Base-by-base conservation (phyloP, 2,797 vertebrate species). In the Chloroceryle amazona region DNA sequence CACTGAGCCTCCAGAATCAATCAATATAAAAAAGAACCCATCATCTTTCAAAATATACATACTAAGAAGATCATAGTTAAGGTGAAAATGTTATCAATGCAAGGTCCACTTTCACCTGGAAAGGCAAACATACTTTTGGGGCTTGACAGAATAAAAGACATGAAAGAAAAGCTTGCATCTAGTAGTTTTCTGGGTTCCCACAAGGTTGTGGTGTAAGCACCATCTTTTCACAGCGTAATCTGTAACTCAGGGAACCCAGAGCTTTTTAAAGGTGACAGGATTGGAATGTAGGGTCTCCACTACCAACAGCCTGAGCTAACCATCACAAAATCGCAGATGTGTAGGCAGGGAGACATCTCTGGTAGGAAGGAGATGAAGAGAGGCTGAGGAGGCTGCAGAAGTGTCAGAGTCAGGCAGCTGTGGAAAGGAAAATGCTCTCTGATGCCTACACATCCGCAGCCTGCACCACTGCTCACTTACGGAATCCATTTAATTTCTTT, bases 401-500 rank as follows among this genome's bases (percentile, higher is more conserved):
- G 16, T 10, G 16, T 81, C 41, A 26, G 41, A 37, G 23, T 22
- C n/a, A 74, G n/a, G 58, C 46, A 82, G 31, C 13, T 18, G 6
- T 28, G 41, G 65, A 68, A 78, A 79, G 49, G 6, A 81, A 84
- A 81, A 74, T 37, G 12, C 3, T 46, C 28, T 51, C 31, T 71
- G 46, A 29, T 37, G 20, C 25, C 44, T 46, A 65, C 52, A 61
- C 23, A 29, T 16, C 10, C 72, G 58, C 33, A 61, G 47, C 14
- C 16, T 11, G 28, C 9, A 37, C 33, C 31, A 6, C 21, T 33
- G 31, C 47, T 78, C 28, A 17, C 26, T 52, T 37, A 33, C 1
- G 63, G 20, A 7, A 21, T n/a, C 6, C 2, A 0, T 41, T 81
- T 29, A 0, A 1, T n/a, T 55, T 65, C 18, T 52, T n/a, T 79